These are phyloP conservation scores for Lathamus discolor DNA, from an alignment of 2,113 vertebrate species.

Conservation along the genomic window DNA sequence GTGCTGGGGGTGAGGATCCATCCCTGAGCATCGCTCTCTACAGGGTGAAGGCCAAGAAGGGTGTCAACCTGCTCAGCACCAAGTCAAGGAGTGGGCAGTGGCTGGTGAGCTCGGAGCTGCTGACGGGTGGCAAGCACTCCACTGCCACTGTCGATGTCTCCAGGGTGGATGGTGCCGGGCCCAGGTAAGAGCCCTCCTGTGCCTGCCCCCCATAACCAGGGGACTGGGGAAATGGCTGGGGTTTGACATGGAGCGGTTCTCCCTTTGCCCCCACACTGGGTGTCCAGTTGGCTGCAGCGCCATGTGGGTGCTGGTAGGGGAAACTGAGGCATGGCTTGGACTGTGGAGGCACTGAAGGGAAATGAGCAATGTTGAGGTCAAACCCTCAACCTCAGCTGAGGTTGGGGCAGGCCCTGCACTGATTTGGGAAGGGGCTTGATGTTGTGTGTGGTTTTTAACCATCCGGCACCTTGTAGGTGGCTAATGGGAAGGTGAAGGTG, in stretches of 20 bases:
- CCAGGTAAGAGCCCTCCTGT: slow-evolving; percentile 68
- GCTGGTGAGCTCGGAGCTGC: slow-evolving; percentile 90
- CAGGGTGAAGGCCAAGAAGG: slow-evolving; percentile 99
- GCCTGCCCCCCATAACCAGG: neutral
- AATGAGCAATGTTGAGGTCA: neutral
- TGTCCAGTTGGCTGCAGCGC: neutral
- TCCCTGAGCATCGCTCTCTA: neutral
- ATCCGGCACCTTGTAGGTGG: rapidly evolving
- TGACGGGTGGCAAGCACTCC: slow-evolving; percentile 93
- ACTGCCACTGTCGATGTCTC: slow-evolving; percentile 90
- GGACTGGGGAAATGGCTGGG: neutral
- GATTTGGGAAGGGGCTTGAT: rapidly evolving
- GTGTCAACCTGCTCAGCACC: slow-evolving; percentile 91
- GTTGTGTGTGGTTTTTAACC: neutral
- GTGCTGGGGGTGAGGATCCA: neutral
- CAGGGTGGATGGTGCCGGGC: slow-evolving; percentile 74
- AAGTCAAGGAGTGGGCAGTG: slow-evolving; percentile 88
- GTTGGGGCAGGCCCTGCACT: too few species aligned
- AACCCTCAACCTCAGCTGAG: neutral
- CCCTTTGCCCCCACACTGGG: rapidly evolving
- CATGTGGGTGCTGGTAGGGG: neutral
- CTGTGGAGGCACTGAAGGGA: neutral
- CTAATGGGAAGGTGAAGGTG: neutral
- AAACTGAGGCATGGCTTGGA: neutral
- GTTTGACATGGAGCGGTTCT: rapidly evolving